phyloP scores from a whole-genome alignment of 1,140 invertebrate species.

The Bombus affinis region DNA sequence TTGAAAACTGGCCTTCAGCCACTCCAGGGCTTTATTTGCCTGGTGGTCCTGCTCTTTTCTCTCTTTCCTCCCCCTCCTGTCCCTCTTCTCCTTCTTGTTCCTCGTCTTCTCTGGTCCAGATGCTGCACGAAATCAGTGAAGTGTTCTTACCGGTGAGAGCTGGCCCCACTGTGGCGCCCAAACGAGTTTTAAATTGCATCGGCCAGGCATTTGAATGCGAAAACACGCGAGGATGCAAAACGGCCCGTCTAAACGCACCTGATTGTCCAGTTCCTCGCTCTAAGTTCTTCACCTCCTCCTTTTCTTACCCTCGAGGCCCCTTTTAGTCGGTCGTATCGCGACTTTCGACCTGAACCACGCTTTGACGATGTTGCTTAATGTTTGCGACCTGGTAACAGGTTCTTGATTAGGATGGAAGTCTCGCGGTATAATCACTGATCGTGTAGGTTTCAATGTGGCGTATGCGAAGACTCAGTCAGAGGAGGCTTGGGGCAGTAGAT shows the following conservation, averaged over 20 bases:
- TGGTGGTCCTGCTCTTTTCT: constrained; percentile 34
- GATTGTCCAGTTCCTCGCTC: constrained; percentile 36
- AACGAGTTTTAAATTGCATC: constrained; percentile 78
- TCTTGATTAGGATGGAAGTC: neutral
- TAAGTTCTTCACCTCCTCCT: constrained; percentile 9
- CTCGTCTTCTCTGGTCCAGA: constrained; percentile 63
- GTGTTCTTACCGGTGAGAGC: constrained; percentile 51
- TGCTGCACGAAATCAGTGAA: constrained; percentile 69
- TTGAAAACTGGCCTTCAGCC: constrained; percentile 60
- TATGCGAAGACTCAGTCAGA: too few species aligned
- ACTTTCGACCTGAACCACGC: neutral
- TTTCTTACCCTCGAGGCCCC: neutral
- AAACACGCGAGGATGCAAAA: constrained; percentile 67
- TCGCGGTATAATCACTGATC: too few species aligned
- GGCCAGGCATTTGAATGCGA: constrained; percentile 65
- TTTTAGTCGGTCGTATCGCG: neutral
- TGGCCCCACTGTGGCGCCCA: constrained; percentile 51
- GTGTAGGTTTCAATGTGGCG: neutral
- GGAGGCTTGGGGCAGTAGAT: accelerated
- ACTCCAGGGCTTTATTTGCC: constrained; percentile 66
- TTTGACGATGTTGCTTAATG: neutral
- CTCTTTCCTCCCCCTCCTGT: neutral
- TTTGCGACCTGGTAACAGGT: neutral
- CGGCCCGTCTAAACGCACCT: constrained; percentile 64
- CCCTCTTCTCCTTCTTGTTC: neutral